Percentiles rank a stretch among this genome's conserved stretches.
phyloP scores from a whole-genome alignment of 1,140 invertebrate genomes.

The Lethrus apterus region DNA sequence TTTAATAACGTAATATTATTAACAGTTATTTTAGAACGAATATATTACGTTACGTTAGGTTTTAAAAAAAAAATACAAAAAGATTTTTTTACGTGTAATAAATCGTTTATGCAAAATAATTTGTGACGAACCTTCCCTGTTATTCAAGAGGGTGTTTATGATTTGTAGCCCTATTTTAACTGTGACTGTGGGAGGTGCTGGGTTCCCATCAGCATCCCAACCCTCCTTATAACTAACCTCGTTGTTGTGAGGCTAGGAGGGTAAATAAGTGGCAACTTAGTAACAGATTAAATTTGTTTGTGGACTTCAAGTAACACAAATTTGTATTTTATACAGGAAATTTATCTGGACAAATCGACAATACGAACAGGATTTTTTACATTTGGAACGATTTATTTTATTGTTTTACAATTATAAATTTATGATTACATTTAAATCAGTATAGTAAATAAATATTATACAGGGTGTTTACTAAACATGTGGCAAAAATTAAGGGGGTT shows the following conservation, averaged over 20 bases:
- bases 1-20: constrained; percentile 4
- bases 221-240: constrained; percentile 23
- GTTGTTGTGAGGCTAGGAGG: no score
- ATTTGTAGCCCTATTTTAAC: constrained; percentile 28
- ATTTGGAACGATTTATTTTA: no score
- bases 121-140: constrained; percentile 17
- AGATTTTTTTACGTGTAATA: background rate
- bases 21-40: background rate
- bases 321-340: no score
- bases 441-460: no score
- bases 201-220: constrained; percentile 26
- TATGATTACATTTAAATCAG: no score
- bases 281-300: constrained; percentile 12
- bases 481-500: no score
- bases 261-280: constrained; percentile 18
- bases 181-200: constrained; percentile 25
- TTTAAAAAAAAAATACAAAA: background rate
- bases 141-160: constrained; percentile 27
- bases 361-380: no score
- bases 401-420: no score
- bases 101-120: background rate
- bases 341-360: no score
- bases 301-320: no score
- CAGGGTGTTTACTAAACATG: no score
- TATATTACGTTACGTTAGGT: background rate